Evolutionary conservation across 2,113 vertebrate species (phyloP).

Genomic region (Procavia capensis): DNA sequence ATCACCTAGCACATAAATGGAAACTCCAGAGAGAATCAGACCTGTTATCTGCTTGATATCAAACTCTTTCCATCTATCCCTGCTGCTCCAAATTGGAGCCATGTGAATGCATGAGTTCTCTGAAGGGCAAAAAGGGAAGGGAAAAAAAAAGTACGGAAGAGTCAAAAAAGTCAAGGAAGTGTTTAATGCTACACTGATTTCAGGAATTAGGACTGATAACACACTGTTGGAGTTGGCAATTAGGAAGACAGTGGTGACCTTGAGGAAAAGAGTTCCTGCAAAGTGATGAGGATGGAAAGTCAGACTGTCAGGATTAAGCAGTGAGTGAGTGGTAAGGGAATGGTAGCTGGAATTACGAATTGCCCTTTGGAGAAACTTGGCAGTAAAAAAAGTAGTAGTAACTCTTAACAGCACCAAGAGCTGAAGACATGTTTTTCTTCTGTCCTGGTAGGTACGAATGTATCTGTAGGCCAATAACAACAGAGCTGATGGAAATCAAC

Average conservation of each 20-base stretch:
- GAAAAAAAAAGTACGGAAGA: background rate
- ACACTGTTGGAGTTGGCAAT: slow-evolving; percentile 43
- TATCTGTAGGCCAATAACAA: background rate
- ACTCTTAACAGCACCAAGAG: background rate
- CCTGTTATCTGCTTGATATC: background rate
- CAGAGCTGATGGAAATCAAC: background rate
- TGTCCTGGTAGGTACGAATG: background rate
- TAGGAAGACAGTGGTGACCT: slow-evolving; percentile 37
- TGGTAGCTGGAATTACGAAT: background rate
- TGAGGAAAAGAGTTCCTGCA: background rate
- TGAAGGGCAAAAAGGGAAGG: background rate
- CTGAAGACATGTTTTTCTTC: background rate
- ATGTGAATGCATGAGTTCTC: background rate
- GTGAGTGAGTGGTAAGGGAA: background rate
- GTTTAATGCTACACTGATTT: slow-evolving; percentile 58
- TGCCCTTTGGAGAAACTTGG: background rate
- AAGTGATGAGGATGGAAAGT: background rate
- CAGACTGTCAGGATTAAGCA: background rate
- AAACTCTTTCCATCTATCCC: background rate
- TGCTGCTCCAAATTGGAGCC: slow-evolving; percentile 17
- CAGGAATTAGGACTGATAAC: slow-evolving; percentile 61
- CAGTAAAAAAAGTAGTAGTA: background rate
- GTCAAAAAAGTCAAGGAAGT: slow-evolving; percentile 60
- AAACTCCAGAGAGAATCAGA: background rate
- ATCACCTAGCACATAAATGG: background rate